phyloP scores from a whole-genome alignment of 2,113 vertebrate species.

The Helogale parvula region DNA sequence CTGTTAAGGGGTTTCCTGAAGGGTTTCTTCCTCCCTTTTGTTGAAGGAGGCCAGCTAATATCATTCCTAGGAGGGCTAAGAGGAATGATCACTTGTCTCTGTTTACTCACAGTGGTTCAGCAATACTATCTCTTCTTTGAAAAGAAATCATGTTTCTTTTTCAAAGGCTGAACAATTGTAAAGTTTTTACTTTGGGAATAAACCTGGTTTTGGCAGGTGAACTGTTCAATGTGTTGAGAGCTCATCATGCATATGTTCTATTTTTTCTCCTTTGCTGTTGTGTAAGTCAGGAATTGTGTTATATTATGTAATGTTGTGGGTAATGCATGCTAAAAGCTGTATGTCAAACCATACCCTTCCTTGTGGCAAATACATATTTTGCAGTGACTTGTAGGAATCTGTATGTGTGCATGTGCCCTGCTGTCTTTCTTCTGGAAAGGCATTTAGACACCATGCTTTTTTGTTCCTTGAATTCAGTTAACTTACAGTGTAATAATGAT shows the following conservation, averaged over 20 bases:
- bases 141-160: not conserved
- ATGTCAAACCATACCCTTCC: not conserved
- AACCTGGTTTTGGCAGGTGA: not conserved
- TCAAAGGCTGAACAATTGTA: not conserved
- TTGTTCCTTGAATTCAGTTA: not conserved
- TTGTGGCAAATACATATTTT: not conserved
- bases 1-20: not conserved
- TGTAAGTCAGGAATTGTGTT: not conserved
- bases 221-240: not conserved
- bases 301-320: not conserved
- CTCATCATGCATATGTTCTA: rapidly evolving
- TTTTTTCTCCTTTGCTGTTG: not conserved
- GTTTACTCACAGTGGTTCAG: not conserved
- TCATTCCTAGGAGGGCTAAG: not conserved
- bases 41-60: not conserved
- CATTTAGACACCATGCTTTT: not conserved
- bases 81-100: not conserved
- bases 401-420: rapidly evolving
- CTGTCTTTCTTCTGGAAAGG: not conserved
- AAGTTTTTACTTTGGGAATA: not conserved
- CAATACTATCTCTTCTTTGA: not conserved
- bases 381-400: not conserved
- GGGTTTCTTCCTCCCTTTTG: not conserved
- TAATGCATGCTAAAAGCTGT: not conserved
- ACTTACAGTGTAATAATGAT: not conserved